Evolutionary conservation across 2,888 invertebrate genomes (phyloP).

Genomic region (Chirona hameri): DNA sequence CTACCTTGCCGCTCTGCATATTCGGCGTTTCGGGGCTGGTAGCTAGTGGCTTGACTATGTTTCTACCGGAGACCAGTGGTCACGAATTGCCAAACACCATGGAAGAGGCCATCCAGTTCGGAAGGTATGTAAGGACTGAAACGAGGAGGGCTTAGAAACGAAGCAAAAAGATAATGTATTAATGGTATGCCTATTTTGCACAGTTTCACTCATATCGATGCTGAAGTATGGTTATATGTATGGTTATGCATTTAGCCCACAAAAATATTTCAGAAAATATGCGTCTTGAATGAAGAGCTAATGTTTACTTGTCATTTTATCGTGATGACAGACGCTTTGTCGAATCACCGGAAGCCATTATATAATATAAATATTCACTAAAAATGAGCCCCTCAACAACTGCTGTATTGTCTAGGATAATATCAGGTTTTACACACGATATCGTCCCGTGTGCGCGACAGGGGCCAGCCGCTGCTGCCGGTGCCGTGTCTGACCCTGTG

Average conservation of each 20-base stretch:
- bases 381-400: too few species aligned
- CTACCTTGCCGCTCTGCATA: not conserved
- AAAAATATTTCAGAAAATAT: not conserved
- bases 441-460: too few species aligned
- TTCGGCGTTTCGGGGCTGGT: not conserved
- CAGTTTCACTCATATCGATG: too few species aligned
- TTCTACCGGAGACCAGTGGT: not conserved
- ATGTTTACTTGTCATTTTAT: not conserved
- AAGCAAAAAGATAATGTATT: not conserved
- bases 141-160: not conserved
- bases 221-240: too few species aligned
- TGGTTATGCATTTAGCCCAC: too few species aligned
- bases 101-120: not conserved
- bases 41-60: not conserved
- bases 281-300: not conserved
- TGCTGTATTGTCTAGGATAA: too few species aligned
- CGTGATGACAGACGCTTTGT: not conserved
- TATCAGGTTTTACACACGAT: too few species aligned
- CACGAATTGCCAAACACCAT: not conserved
- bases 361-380: too few species aligned
- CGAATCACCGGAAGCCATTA: too few species aligned
- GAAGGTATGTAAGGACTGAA: not conserved
- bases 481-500: too few species aligned
- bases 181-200: not conserved
- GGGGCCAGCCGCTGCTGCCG: too few species aligned